Conservation (phyloP, 2,797 vertebrate genomes). For the Microtus obscurus region DNA sequence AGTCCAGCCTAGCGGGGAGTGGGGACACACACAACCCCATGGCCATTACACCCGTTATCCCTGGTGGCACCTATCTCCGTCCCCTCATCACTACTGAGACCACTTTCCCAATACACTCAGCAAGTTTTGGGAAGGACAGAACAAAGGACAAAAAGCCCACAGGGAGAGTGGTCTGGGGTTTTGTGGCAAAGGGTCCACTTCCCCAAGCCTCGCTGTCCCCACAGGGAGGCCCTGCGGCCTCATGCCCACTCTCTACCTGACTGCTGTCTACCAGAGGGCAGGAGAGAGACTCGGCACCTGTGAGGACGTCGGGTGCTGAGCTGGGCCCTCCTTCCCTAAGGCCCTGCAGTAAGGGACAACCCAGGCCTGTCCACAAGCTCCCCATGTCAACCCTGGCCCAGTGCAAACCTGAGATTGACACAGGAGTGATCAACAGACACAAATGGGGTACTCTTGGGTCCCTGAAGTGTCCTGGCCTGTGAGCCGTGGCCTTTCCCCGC, state of each 20-base stretch:
- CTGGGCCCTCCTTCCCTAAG: not conserved
- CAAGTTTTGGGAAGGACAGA: not conserved
- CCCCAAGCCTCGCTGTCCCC: too few species aligned
- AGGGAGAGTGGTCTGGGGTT: rapidly evolving
- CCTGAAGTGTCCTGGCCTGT: not conserved
- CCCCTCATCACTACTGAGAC: not conserved
- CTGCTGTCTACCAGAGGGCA: not conserved
- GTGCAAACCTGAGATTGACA: not conserved
- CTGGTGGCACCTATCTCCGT: not conserved
- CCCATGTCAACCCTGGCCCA: not conserved
- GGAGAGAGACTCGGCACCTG: not conserved
- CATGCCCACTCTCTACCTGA: not conserved
- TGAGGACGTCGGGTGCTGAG: not conserved
- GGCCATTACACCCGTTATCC: rapidly evolving
- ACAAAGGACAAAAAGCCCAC: not conserved
- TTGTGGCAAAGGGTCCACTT: not conserved
- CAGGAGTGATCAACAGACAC: not conserved
- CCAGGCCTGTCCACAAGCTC: not conserved
- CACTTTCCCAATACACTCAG: not conserved
- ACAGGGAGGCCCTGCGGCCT: not conserved
- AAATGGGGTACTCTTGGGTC: too few species aligned
- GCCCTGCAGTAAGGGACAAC: too few species aligned
- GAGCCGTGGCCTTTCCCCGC: not conserved
- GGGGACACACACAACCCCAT: rapidly evolving
- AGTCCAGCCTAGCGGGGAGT: not conserved